Evolutionary conservation across 2,888 invertebrate genomes (phyloP).

Genomic region (Gastracanthus pulcherrimus): DNA sequence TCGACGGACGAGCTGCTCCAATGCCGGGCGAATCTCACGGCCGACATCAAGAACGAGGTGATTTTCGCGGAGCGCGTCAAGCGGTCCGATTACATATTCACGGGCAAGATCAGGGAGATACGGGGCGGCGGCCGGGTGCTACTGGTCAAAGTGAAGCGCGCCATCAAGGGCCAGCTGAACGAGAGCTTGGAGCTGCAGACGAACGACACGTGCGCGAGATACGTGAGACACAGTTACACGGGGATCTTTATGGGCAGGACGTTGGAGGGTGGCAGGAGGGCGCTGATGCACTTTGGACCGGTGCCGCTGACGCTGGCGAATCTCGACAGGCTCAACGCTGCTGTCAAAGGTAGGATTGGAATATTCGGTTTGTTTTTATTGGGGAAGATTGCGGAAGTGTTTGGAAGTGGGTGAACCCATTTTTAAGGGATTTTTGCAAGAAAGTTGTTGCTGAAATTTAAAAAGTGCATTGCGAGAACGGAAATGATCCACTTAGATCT

Average conservation of each 20-base stretch:
- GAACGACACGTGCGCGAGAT: conserved; percentile 72
- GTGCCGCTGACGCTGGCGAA: conserved; percentile 75
- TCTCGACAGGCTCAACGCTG: conserved; percentile 76
- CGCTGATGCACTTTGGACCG: conserved; percentile 73
- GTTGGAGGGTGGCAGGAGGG: conserved; percentile 12
- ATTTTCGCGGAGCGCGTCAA: conserved; percentile 68
- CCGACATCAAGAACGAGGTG: conserved; percentile 71
- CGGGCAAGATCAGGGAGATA: conserved; percentile 73
- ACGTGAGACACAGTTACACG: conserved; percentile 73
- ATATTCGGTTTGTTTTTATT: neutral
- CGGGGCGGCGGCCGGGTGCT: conserved; percentile 60
- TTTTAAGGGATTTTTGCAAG: too few species aligned
- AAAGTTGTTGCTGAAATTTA: too few species aligned
- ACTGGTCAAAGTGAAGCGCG: conserved; percentile 71
- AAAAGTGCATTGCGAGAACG: too few species aligned
- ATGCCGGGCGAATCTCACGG: conserved; percentile 72
- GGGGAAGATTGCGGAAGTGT: neutral
- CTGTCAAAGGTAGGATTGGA: conserved; percentile 71
- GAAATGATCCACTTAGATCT: too few species aligned
- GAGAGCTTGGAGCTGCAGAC: conserved; percentile 68
- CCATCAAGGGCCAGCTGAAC: conserved; percentile 71
- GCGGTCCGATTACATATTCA: conserved; percentile 73
- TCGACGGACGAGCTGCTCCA: conserved; percentile 72
- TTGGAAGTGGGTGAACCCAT: too few species aligned
- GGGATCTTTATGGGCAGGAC: conserved; percentile 72